A percentile compares a stretch with the other conserved stretches of the same genome.
Conservation (phyloP, 2,888 invertebrate species). For the Brachylomia viminalis region DNA sequence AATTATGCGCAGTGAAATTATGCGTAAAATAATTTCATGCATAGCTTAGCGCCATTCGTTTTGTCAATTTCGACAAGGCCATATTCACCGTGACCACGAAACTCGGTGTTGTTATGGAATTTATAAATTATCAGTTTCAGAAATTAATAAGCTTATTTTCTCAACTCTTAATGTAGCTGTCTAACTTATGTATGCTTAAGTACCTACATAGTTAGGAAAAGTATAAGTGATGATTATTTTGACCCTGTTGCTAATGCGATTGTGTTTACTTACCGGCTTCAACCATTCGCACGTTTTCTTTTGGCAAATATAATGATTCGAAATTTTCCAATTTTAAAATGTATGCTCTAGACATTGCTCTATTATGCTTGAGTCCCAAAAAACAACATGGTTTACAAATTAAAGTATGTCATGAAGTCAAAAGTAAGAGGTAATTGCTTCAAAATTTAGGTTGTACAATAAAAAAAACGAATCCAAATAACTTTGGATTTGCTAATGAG, state of each 20-base stretch:
- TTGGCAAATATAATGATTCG: not conserved
- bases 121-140: not conserved
- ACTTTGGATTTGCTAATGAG: not conserved
- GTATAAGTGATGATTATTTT: constrained; percentile 18
- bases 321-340: not conserved
- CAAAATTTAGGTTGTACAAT: not conserved
- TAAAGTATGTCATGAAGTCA: constrained; percentile 19
- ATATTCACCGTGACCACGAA: constrained; percentile 11
- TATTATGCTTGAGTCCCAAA: not conserved
- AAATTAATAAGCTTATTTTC: constrained; percentile 3
- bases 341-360: too few relatives aligned
- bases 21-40: constrained; percentile 31
- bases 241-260: not conserved
- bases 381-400: not conserved
- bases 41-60: constrained; percentile 12
- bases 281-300: too few relatives aligned
- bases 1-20: constrained; percentile 16
- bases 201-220: not conserved
- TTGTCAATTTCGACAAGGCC: not conserved
- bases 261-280: constrained; percentile 4
- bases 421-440: constrained; percentile 27
- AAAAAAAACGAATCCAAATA: constrained; percentile 15
- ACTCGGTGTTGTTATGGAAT: not conserved
- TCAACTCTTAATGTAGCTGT: not conserved
- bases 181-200: not conserved